Conservation (phyloP, 2,797 vertebrate species). For the Decapterus maruadsi region DNA sequence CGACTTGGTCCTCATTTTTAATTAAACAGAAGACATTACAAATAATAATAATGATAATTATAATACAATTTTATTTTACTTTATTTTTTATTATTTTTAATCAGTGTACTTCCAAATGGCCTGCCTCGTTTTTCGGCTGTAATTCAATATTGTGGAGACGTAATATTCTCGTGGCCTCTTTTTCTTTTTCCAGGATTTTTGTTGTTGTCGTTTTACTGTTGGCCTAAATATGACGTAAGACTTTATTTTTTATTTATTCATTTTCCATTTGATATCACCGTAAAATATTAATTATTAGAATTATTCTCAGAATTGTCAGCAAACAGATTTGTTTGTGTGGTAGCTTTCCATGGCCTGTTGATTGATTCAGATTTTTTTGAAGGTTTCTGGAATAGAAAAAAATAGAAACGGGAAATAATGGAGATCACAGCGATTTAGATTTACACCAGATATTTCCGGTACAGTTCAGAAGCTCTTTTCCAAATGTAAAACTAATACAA, state of each 20-base stretch:
- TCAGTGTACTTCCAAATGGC: neutral
- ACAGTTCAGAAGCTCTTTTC: neutral
- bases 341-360: neutral
- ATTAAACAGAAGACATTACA: neutral
- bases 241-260: neutral
- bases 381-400: neutral
- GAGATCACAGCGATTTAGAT: neutral
- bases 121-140: neutral
- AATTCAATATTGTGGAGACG: neutral
- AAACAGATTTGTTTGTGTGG: neutral
- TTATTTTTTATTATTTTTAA: constrained; percentile 3
- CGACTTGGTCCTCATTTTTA: neutral
- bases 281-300: neutral
- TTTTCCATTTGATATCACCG: neutral
- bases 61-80: neutral
- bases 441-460: neutral
- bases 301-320: neutral
- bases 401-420: neutral
- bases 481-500: neutral
- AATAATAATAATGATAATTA: neutral
- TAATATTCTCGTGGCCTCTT: constrained; percentile 1
- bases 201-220: neutral
- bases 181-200: neutral
- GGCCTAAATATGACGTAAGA: neutral
- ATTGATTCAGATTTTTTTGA: neutral